These are phyloP conservation scores for Lutra lutra DNA, from an alignment of 2,797 vertebrate genomes.

Conservation along the genomic window DNA sequence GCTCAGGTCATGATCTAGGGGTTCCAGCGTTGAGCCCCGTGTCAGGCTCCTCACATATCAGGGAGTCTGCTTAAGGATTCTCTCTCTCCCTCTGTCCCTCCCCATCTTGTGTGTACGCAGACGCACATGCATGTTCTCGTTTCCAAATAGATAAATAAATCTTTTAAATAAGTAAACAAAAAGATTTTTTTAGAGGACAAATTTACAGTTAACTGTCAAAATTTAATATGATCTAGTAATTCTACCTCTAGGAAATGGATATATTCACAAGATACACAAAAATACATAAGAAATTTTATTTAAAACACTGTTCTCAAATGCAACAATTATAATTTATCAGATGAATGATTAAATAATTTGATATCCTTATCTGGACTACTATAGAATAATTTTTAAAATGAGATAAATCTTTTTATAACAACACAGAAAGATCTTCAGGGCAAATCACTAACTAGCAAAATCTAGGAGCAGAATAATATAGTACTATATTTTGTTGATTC, in stretches of 20 bases:
- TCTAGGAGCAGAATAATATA: neutral
- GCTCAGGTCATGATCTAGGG: neutral
- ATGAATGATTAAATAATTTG: neutral
- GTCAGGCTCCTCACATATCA: neutral
- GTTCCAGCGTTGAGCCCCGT: accelerated
- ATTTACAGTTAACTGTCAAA: neutral
- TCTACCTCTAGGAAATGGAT: neutral
- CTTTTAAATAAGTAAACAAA: neutral
- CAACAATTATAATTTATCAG: neutral
- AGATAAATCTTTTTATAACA: neutral
- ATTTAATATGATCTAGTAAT: neutral
- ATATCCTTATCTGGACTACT: neutral
- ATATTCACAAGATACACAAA: constrained; percentile 17
- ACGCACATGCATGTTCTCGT: neutral
- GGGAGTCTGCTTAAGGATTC: neutral
- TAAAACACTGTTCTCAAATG: constrained; percentile 21
- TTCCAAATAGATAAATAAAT: neutral
- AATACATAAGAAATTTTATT: neutral
- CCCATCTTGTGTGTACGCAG: neutral
- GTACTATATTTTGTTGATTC: neutral
- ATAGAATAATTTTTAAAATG: neutral
- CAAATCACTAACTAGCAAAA: neutral
- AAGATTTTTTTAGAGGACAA: neutral
- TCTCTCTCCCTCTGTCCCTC: neutral
- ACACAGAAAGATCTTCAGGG: neutral